Evolutionary conservation across 2,888 invertebrate genomes (phyloP).

Genomic region (Dysmachus trigonus): DNA sequence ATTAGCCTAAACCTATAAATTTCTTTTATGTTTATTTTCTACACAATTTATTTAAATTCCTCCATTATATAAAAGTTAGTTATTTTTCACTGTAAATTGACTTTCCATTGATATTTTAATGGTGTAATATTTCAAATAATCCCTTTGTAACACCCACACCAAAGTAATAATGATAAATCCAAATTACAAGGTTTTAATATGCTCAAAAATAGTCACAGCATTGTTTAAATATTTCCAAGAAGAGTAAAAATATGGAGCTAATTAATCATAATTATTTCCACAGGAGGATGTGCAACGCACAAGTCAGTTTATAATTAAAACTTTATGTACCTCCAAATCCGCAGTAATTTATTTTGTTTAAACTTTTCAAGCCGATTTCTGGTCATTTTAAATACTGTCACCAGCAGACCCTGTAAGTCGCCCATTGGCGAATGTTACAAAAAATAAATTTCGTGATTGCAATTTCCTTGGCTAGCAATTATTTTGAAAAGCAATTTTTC

Average conservation of each 20-base stretch:
- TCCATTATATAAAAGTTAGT: not conserved
- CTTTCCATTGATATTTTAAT: not conserved
- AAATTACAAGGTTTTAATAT: not conserved
- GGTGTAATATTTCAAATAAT: not conserved
- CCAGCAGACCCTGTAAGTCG: not conserved
- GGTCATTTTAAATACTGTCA: not conserved
- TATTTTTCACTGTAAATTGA: not conserved
- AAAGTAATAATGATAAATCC: not conserved
- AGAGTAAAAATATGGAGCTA: not conserved
- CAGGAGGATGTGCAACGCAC: not conserved
- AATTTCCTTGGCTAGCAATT: not conserved
- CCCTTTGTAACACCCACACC: not conserved
- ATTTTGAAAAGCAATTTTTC: not conserved
- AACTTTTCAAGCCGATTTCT: not conserved
- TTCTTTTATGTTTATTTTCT: not conserved
- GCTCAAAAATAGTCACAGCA: not conserved
- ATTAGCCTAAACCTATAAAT: no score
- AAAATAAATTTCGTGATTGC: not conserved
- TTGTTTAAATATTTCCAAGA: not conserved
- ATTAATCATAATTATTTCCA: not conserved
- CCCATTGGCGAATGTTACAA: not conserved
- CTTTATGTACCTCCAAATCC: not conserved
- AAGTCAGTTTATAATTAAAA: not conserved
- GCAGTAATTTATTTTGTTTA: not conserved
- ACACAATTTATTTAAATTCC: not conserved